Evolutionary conservation across 2,113 vertebrate genomes (phyloP).

Genomic region (Thinocorus orbignyianus): DNA sequence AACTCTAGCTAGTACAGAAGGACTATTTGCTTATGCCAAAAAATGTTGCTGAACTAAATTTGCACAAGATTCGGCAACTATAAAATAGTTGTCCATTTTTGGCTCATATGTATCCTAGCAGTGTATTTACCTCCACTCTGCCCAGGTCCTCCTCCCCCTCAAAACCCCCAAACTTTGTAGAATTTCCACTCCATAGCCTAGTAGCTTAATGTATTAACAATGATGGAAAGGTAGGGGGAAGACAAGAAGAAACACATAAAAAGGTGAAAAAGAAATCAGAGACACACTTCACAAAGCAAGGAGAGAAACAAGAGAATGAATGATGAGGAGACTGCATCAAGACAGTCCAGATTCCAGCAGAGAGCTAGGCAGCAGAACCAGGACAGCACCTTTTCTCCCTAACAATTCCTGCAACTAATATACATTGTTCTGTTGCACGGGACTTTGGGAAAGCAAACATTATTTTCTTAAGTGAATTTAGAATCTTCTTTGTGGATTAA

Average conservation of each 20-base stretch:
- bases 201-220: neutral
- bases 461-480: neutral
- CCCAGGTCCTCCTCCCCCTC: neutral
- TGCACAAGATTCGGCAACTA: neutral
- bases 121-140: neutral
- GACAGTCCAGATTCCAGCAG: neutral
- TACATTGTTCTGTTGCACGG: neutral
- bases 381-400: neutral
- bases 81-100: neutral
- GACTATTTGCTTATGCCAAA: neutral
- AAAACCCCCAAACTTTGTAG: neutral
- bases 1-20: neutral
- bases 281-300: neutral
- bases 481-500: neutral
- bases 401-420: neutral
- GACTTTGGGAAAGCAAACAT: neutral
- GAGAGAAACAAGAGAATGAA: neutral
- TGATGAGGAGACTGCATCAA: rapidly evolving
- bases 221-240: neutral
- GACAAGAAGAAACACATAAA: neutral
- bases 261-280: neutral
- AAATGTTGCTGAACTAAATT: neutral
- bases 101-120: neutral
- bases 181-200: neutral
- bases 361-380: neutral